These are phyloP conservation scores for Phthorimaea operculella DNA, from an alignment of 1,140 invertebrate genomes.

Conservation along the genomic window DNA sequence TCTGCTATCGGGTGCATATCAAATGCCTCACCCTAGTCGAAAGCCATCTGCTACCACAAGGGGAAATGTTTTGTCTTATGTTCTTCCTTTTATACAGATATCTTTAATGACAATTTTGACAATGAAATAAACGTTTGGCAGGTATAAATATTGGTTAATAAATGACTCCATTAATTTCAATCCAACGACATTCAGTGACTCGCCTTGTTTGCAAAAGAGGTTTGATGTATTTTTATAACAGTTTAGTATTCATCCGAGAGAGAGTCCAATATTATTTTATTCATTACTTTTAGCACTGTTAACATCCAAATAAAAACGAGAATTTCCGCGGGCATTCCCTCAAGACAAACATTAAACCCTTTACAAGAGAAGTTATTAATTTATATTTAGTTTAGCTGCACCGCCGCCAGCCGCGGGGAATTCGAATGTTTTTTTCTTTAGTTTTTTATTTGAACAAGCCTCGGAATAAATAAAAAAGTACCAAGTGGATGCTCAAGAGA, in stretches of 20 bases:
- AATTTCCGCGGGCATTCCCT: not conserved
- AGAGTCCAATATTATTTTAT: not conserved
- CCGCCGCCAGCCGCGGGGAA: slow-evolving; percentile 52
- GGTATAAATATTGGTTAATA: too few relatives aligned
- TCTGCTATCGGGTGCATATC: too few relatives aligned
- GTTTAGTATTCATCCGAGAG: not conserved
- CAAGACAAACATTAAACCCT: slow-evolving; percentile 3
- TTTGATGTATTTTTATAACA: too few relatives aligned
- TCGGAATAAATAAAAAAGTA: slow-evolving; percentile 28
- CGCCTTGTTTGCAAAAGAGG: too few relatives aligned
- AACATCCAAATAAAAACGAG: not conserved
- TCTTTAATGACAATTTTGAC: too few relatives aligned
- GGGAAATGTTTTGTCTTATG: too few relatives aligned
- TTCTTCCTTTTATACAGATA: too few relatives aligned
- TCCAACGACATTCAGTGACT: too few relatives aligned
- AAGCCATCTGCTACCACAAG: too few relatives aligned
- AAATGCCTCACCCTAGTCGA: too few relatives aligned
- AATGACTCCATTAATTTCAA: too few relatives aligned
- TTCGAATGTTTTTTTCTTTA: slow-evolving; percentile 24
- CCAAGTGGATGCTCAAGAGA: slow-evolving; percentile 22
- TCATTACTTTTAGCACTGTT: slow-evolving; percentile 1
- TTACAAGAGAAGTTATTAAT: slow-evolving; percentile 41
- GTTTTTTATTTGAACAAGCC: slow-evolving; percentile 47
- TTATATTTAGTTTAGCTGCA: slow-evolving; percentile 56
- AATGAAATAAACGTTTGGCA: too few relatives aligned